These are phyloP conservation scores for Drosophila orosa DNA, from an alignment of 1,140 invertebrate species.

Conservation along the genomic window DNA sequence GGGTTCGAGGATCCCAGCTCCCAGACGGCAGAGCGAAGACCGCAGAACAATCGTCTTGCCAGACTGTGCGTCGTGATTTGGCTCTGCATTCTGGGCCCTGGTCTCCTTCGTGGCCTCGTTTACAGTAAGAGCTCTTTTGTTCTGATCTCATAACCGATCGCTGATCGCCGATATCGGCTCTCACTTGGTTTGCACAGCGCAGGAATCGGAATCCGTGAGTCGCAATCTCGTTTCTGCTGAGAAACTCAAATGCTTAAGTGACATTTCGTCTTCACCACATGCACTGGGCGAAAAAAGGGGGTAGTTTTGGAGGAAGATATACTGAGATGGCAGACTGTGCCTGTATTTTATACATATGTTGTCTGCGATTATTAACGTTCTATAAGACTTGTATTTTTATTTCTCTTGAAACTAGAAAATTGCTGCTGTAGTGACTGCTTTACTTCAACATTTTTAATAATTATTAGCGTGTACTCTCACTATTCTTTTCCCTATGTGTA, in stretches of 20 bases:
- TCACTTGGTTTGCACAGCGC: conserved; percentile 55
- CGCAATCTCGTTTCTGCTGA: conserved; percentile 4
- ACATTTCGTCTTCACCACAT: conserved; percentile 63
- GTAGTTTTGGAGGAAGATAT: background rate
- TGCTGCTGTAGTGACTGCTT: background rate
- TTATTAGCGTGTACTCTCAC: background rate
- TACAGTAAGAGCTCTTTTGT: conserved; percentile 80
- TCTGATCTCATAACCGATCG: conserved; percentile 78
- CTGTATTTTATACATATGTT: too few species aligned
- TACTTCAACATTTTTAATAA: too few species aligned
- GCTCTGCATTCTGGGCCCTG: conserved; percentile 15
- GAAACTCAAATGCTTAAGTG: conserved; percentile 74
- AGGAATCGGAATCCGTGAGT: conserved; percentile 30
- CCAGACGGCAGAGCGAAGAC: conserved; percentile 13
- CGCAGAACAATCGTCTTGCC: conserved; percentile 51
- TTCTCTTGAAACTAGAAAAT: background rate
- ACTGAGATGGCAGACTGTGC: too few species aligned
- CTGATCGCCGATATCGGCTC: conserved; percentile 41
- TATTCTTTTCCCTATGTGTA: conserved; percentile 8
- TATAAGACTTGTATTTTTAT: background rate
- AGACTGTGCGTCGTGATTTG: conserved; percentile 74
- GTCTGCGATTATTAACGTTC: too few species aligned
- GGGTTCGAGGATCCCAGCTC: conserved; percentile 32
- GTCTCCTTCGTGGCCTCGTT: conserved; percentile 48
- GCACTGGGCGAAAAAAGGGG: background rate